Percentiles rank a stretch among this genome's conserved stretches.
These are phyloP conservation scores for Taenioides sp. DNA, from an alignment of 2,797 vertebrate species.

Conservation along the genomic window DNA sequence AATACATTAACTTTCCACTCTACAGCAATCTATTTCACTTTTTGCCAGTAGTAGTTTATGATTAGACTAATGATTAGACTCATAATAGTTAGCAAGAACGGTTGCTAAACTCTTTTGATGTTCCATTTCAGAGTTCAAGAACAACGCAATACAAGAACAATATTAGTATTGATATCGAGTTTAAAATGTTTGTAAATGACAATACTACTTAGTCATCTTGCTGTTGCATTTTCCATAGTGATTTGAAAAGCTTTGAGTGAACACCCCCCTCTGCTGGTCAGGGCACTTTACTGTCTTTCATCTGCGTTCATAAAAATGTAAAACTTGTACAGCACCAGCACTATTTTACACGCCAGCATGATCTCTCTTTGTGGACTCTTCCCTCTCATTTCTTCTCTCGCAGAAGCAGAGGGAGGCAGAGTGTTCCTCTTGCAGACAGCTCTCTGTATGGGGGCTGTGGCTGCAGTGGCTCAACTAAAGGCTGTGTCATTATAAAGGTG, in stretches of 20 bases:
- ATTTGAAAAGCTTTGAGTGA: conserved; percentile 12
- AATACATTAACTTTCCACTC: too few relatives aligned
- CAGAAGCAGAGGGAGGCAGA: conserved; percentile 1
- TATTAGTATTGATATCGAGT: too few relatives aligned
- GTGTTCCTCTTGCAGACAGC: conserved; percentile 22
- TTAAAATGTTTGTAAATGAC: conserved; percentile 4
- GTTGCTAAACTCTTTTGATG: too few relatives aligned
- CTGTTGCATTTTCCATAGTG: neutral
- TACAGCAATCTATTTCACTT: too few relatives aligned
- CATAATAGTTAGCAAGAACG: too few relatives aligned
- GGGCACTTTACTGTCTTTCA: conserved; percentile 41
- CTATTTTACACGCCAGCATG: conserved; percentile 29
- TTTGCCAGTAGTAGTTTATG: too few relatives aligned
- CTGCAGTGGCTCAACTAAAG: conserved; percentile 35
- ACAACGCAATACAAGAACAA: too few relatives aligned
- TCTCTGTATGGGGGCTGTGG: conserved; percentile 35
- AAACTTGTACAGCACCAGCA: conserved; percentile 22
- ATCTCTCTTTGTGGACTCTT: conserved; percentile 6
- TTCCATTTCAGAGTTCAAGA: too few relatives aligned
- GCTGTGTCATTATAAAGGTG: conserved; percentile 37
- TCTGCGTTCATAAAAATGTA: conserved; percentile 21
- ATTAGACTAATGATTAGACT: too few relatives aligned
- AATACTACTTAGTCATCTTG: neutral
- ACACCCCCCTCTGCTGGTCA: conserved; percentile 62
- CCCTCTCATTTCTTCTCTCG: conserved; percentile 20